Evolutionary conservation across 2,113 vertebrate genomes (phyloP), one percentile per base, ranked within the genome.

Genomic region (Pedionomus torquatus): DNA sequence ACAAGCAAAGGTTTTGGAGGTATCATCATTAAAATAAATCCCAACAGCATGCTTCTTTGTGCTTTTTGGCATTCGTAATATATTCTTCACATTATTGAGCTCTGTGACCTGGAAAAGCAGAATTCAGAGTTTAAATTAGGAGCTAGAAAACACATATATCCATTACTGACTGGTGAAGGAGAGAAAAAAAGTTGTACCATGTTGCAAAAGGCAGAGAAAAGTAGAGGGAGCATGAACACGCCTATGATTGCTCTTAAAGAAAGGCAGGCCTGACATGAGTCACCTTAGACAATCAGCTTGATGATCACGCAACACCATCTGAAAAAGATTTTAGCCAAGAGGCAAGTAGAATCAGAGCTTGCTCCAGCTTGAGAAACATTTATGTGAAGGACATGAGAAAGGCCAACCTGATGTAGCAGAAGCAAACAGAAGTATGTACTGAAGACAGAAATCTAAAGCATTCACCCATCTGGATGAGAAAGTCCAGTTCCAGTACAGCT

Each of bases 1-100:
- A 77, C 98, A 99, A 43, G 98, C 98, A 82, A 99, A 99, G 28
- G 98, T 98, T 96, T 97, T 98, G 11, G 98, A 98, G 55, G 98
- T 98, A n/a, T 98, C 98, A 26, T 99, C 98, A 13, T 48, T 97
- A 96, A 99, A 99, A 85, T 97, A 97, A 89, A 99, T 97, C 35
- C 97, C 98, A 31, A 99, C 72, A 2, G 98, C 98, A 4, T 99
- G 98, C 33, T 99, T 99, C 97, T 98, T 98, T 3, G 98, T 98
- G 90, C 98, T 96, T 86, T 98, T 98, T 2, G 98, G 98, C 95
- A 98, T 75, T 10, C 98, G 95, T 7, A 93, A 96, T 24, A 99
- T 55, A 6, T 89, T 98, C 97, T 96, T 98, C 91, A 99, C 98
- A 1, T 98, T 98, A 91, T 98, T 99, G 92, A 99, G 98, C 65